A percentile compares a stretch with the other conserved stretches of the same genome.
Evolutionary conservation across 2,113 vertebrate genomes (phyloP).

Genomic region (Malurus cyaneus): DNA sequence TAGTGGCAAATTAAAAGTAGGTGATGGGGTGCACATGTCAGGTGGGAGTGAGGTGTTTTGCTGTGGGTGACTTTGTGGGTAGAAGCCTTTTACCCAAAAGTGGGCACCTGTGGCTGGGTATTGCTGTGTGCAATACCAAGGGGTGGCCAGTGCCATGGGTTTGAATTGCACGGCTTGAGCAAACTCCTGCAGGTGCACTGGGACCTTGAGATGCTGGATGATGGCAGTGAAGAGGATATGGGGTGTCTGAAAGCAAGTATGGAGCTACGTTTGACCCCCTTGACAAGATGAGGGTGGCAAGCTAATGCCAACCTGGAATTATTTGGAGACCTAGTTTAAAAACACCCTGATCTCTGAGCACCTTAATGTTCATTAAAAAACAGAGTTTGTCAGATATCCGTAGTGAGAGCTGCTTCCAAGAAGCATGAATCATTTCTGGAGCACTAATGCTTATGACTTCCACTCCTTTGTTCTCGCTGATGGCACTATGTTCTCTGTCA

Average conservation of each 20-base stretch:
- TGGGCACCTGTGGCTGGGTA: not conserved
- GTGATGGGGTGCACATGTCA: not conserved
- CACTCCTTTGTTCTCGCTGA: constrained; percentile 34
- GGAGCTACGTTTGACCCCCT: not conserved
- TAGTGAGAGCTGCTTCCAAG: constrained; percentile 25
- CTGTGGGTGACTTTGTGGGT: not conserved
- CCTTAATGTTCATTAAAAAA: not conserved
- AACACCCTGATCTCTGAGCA: not conserved
- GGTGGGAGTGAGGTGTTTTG: not conserved
- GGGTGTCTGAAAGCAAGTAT: not conserved
- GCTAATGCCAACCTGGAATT: not conserved
- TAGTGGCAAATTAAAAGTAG: not conserved
- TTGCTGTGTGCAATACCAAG: not conserved
- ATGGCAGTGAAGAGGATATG: not conserved
- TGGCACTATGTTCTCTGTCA: rapidly evolving
- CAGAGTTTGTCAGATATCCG: not conserved
- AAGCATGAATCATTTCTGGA: constrained; percentile 49
- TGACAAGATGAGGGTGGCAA: not conserved
- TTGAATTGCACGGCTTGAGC: not conserved
- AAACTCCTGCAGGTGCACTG: rapidly evolving
- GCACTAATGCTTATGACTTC: not conserved
- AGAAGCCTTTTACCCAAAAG: not conserved
- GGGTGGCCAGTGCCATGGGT: not conserved
- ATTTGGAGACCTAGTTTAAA: not conserved
- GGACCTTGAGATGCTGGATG: not conserved